Percentiles rank a stretch among this genome's conserved stretches.
These are phyloP conservation scores for Psilanteris sp. DNA, from an alignment of 1,140 invertebrate genomes.

Conservation along the genomic window DNA sequence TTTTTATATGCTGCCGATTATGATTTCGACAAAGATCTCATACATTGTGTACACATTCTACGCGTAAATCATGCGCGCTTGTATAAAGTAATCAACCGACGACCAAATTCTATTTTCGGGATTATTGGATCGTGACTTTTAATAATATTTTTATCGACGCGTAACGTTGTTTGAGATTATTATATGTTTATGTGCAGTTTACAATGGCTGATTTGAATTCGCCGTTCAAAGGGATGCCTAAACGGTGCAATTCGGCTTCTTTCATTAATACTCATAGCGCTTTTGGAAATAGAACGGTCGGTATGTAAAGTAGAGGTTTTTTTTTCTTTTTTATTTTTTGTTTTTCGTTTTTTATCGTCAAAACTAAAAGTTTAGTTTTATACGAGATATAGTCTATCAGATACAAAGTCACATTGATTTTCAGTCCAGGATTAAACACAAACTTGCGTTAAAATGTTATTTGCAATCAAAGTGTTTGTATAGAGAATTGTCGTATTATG, in stretches of 20 bases:
- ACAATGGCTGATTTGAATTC: constrained; percentile 29
- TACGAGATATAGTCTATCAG: constrained; percentile 44
- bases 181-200: constrained; percentile 31
- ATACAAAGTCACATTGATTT: too few species aligned
- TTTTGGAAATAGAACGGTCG: constrained; percentile 20
- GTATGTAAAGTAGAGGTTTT: constrained; percentile 20
- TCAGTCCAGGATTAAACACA: too few species aligned
- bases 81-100: constrained; percentile 32
- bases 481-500: too few species aligned
- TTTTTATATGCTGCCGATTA: constrained; percentile 50
- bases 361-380: constrained; percentile 14
- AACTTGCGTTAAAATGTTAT: too few species aligned
- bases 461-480: too few species aligned
- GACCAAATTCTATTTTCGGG: constrained; percentile 18
- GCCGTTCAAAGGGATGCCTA: constrained; percentile 1
- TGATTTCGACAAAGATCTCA: constrained; percentile 54
- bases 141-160: constrained; percentile 45
- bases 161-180: constrained; percentile 23
- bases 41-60: constrained; percentile 43
- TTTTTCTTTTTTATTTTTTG: constrained; percentile 24
- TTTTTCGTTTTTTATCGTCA: too few species aligned
- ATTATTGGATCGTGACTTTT: constrained; percentile 41
- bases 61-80: constrained; percentile 35
- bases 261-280: constrained; percentile 9
- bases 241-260: constrained; percentile 22